Conservation (phyloP, 1,140 invertebrate species). For the Uloborus diversus region DNA sequence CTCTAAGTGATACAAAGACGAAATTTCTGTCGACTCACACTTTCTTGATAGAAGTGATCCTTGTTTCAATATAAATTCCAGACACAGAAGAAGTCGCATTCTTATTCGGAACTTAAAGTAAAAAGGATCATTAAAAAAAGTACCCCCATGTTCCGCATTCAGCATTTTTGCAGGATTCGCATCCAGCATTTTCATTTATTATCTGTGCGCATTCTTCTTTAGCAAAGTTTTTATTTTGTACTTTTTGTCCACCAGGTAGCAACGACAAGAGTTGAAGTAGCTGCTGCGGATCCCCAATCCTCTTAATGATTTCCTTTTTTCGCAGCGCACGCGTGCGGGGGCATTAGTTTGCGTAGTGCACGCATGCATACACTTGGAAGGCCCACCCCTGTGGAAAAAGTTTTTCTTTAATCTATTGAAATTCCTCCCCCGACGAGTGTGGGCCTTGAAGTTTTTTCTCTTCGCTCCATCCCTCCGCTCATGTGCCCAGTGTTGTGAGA, state of each 20-base stretch:
- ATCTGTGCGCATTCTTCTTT: not conserved
- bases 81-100: too few relatives aligned
- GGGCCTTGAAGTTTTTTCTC: conserved; percentile 21
- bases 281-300: not conserved
- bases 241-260: not conserved
- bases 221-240: not conserved
- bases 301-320: conserved; percentile 46
- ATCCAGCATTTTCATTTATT: too few relatives aligned
- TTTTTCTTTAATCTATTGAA: conserved; percentile 55
- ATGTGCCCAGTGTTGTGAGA: conserved; percentile 55
- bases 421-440: conserved; percentile 42
- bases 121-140: too few relatives aligned
- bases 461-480: not conserved
- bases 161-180: too few relatives aligned
- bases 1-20: too few relatives aligned
- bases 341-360: conserved; percentile 23
- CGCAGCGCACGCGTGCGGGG: not conserved
- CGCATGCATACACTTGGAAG: conserved; percentile 14
- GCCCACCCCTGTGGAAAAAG: conserved; percentile 11
- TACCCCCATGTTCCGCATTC: too few relatives aligned
- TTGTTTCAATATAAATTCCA: too few relatives aligned
- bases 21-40: too few relatives aligned
- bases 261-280: too few relatives aligned
- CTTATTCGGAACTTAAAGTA: too few relatives aligned
- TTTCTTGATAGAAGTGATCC: too few relatives aligned